phyloP scores from a whole-genome alignment of 23 tunicate genomes.

The Styela plicata region DNA sequence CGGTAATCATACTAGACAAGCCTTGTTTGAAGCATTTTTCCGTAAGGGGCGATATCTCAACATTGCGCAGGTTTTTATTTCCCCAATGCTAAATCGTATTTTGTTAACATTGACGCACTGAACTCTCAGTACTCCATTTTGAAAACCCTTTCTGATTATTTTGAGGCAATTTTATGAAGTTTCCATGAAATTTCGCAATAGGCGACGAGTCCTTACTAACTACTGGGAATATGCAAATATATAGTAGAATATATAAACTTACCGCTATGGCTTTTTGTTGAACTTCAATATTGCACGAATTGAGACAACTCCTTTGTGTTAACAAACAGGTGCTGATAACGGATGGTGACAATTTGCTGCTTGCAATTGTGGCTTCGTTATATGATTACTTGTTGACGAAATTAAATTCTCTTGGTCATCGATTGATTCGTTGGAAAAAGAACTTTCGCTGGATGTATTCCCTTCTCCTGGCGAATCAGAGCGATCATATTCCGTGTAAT shows the following conservation, averaged over 20 bases:
- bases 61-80: too few relatives aligned
- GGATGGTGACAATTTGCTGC: constrained; percentile 9
- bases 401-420: background rate
- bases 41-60: too few relatives aligned
- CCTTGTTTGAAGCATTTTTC: too few relatives aligned
- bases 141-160: too few relatives aligned
- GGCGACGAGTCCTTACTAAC: too few relatives aligned
- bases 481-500: background rate
- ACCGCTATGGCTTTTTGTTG: background rate
- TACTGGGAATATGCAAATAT: too few relatives aligned
- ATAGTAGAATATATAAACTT: background rate
- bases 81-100: too few relatives aligned
- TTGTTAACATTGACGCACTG: too few relatives aligned
- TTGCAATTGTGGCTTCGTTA: constrained; percentile 1
- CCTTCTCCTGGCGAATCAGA: background rate
- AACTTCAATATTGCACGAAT: background rate
- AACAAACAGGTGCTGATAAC: constrained; percentile 16
- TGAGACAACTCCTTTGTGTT: background rate
- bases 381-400: background rate
- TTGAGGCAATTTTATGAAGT: too few relatives aligned
- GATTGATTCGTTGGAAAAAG: background rate
- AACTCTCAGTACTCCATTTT: too few relatives aligned
- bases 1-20: too few relatives aligned
- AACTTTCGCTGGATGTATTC: background rate
- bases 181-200: too few relatives aligned